Conservation (phyloP, 2,888 invertebrate genomes). For the Drosophila mimetica region DNA sequence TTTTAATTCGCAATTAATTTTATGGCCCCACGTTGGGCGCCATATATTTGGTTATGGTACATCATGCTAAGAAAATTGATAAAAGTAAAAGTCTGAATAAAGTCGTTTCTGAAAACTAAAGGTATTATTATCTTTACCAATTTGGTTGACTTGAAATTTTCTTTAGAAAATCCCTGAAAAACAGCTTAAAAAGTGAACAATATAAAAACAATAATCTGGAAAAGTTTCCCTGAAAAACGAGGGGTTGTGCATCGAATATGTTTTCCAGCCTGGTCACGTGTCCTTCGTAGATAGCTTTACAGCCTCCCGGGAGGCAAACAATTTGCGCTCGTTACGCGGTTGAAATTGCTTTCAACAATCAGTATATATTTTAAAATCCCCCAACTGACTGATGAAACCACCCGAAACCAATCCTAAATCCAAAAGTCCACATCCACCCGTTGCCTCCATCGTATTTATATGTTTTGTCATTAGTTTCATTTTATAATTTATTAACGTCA, state of each 20-base stretch:
- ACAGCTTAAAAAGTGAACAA: background rate
- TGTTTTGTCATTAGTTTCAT: constrained; percentile 82
- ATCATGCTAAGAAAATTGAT: no score
- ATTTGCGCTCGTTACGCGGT: constrained; percentile 82
- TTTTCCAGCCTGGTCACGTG: constrained; percentile 41
- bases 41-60: no score
- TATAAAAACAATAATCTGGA: constrained; percentile 31
- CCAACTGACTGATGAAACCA: constrained; percentile 20
- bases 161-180: background rate
- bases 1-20: no score
- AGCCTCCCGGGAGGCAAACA: constrained; percentile 51
- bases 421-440: constrained; percentile 8
- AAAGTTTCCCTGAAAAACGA: background rate
- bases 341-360: constrained; percentile 53
- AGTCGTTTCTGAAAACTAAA: no score
- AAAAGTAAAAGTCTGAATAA: no score
- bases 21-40: no score
- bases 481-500: constrained; percentile 84
- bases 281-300: constrained; percentile 40
- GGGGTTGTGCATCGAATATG: constrained; percentile 11
- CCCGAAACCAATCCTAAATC: background rate
- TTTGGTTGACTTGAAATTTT: background rate
- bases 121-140: no score
- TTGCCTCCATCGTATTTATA: constrained; percentile 37
- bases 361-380: constrained; percentile 55